Base-by-base conservation (phyloP, 2,888 invertebrate species). In the Clunio marinus region DNA sequence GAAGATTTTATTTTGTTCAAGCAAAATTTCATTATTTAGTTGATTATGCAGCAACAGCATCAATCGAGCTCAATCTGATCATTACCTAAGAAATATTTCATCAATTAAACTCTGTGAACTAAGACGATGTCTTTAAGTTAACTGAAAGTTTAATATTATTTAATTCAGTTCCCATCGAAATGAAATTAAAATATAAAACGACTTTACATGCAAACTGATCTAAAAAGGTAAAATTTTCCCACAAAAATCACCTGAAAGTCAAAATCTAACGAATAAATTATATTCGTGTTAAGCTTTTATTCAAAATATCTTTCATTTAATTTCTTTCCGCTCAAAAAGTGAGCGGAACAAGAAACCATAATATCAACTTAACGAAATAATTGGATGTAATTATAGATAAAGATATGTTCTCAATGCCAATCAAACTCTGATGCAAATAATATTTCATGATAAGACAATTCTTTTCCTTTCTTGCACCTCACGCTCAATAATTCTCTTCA, bases 341-440 rank as follows among this genome's bases (percentile, higher is more conserved):
- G 41, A 51, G 51, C 22, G 22, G 2, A 51, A 8, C 22, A 8
- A 51, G 22, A 51, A 32, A 32, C 28, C 24, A 55, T 66, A 51
- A 66, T 66, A 66, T 66, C 28, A 63, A n/a, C n/a, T n/a, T n/a
- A n/a, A n/a, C n/a, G 45, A 66, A 66, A 66, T 66, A 66, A 66
- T 66, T 66, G 66, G 66, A 15, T 55, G 41, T 68, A 68, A 68
- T 68, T 68, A 68, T 68, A 68, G 57, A 45, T 68, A 68, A 68
- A 68, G 68, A 68, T 68, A 68, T 68, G 68, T 68, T 58, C 58
- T 41, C 41, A 58, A 20, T 60, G 32, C 60, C 60, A 15, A 60
- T 60, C 57, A 57, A 25, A 24, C 27, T 46, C 46, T 46, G 41
- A 63, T 46, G 63, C 46, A 41, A 32, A 51, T 51, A 51, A 51